These are phyloP conservation scores for Oxytorus armatus DNA, from an alignment of 2,888 invertebrate species.

Conservation along the genomic window DNA sequence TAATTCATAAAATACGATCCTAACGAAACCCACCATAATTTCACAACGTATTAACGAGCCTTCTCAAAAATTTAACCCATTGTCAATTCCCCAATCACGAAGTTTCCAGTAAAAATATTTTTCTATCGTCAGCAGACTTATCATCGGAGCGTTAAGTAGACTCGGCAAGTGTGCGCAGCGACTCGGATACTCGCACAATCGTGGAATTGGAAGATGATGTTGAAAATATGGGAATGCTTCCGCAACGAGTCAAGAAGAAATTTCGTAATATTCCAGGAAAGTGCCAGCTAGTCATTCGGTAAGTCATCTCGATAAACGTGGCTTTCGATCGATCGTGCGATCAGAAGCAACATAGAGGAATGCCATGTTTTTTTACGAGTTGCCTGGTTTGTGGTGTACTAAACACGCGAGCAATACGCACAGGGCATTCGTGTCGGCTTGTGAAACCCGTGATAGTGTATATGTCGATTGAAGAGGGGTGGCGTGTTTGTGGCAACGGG, in stretches of 20 bases:
- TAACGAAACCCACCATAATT: no score
- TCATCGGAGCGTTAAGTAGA: no score
- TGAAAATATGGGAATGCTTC: no score
- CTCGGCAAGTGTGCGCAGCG: no score
- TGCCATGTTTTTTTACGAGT: neutral
- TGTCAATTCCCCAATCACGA: no score
- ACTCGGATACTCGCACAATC: no score
- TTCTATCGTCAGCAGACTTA: no score
- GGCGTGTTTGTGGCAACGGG: neutral
- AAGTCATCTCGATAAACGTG: neutral
- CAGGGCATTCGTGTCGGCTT: neutral
- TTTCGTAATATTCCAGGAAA: neutral
- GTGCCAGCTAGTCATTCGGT: neutral
- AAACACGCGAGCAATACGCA: neutral
- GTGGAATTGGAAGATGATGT: no score
- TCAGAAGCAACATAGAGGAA: constrained; percentile 5
- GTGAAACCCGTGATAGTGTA: neutral
- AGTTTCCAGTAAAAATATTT: no score
- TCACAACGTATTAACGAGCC: no score
- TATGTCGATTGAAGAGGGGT: neutral
- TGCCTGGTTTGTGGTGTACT: neutral
- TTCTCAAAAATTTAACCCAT: no score
- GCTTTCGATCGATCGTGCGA: constrained; percentile 14
- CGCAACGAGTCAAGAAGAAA: neutral
- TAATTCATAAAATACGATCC: neutral